Conservation (phyloP, 2,113 vertebrate genomes). For the Bagarius yarrelli region DNA sequence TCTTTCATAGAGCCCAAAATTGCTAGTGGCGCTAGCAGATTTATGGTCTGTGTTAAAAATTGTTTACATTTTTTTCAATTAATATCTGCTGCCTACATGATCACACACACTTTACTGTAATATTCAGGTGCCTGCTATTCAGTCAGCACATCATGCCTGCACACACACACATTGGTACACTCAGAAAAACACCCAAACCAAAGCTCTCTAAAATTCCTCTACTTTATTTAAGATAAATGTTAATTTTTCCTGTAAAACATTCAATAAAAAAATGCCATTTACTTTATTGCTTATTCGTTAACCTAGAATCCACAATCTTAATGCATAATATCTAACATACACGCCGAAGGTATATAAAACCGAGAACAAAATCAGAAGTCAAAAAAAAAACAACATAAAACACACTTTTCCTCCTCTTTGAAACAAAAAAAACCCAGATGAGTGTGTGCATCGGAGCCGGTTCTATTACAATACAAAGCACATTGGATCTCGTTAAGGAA, state of each 20-base stretch:
- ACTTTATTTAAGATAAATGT: constrained; percentile 76
- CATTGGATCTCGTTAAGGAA: constrained; percentile 74
- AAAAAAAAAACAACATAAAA: constrained; percentile 34
- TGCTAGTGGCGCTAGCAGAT: too few relatives aligned
- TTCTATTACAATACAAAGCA: constrained; percentile 49
- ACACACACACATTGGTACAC: not conserved
- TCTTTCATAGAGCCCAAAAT: too few relatives aligned
- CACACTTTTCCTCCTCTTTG: constrained; percentile 55
- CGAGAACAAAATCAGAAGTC: constrained; percentile 59
- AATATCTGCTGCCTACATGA: too few relatives aligned
- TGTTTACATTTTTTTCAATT: too few relatives aligned
- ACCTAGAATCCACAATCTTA: constrained; percentile 67
- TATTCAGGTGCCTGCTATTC: not conserved
- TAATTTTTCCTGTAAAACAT: constrained; percentile 73
- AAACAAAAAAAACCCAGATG: not conserved
- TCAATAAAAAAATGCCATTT: constrained; percentile 76
- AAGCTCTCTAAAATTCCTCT: constrained; percentile 73
- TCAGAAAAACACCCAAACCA: constrained; percentile 29
- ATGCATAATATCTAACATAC: constrained; percentile 63
- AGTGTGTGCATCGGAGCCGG: constrained; percentile 51
- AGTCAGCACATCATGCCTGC: not conserved
- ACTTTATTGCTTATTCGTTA: constrained; percentile 76
- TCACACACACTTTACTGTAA: not conserved
- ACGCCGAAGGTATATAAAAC: constrained; percentile 63
- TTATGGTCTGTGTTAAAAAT: too few relatives aligned